These are phyloP conservation scores for Toxotes jaculatrix DNA, from an alignment of 2,113 vertebrate species.

Conservation along the genomic window DNA sequence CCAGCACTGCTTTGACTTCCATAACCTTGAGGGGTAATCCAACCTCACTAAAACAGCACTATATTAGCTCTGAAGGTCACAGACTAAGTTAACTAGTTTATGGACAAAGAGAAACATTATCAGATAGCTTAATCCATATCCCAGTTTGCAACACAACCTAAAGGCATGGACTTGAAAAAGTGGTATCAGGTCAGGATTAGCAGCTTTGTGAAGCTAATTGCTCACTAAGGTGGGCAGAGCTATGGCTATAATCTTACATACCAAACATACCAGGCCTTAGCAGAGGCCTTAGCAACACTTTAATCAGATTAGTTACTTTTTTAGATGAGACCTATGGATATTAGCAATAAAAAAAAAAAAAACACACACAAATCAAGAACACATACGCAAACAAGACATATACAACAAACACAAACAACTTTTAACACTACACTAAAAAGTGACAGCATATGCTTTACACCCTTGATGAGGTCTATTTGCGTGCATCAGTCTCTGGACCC, in stretches of 20 bases:
- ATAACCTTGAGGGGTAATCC: background rate
- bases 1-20: background rate
- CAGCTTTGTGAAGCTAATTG: conserved; percentile 42
- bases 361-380: background rate
- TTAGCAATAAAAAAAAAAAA: conserved; percentile 30
- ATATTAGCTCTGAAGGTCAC: background rate
- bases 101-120: background rate
- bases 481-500: background rate
- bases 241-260: conserved; percentile 69
- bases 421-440: background rate
- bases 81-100: conserved; percentile 1
- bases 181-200: conserved; percentile 20
- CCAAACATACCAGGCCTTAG: conserved; percentile 67
- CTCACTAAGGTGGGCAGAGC: conserved; percentile 37
- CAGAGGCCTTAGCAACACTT: conserved; percentile 56
- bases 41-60: background rate
- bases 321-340: conserved; percentile 46
- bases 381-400: background rate
- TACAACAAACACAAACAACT: background rate
- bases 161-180: conserved; percentile 9
- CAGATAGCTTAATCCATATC: background rate
- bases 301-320: conserved; percentile 74
- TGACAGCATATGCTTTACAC: accelerated
- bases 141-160: background rate
- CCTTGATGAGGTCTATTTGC: background rate